Conservation (phyloP, 1,140 invertebrate species). For the Drosophila serrata region DNA sequence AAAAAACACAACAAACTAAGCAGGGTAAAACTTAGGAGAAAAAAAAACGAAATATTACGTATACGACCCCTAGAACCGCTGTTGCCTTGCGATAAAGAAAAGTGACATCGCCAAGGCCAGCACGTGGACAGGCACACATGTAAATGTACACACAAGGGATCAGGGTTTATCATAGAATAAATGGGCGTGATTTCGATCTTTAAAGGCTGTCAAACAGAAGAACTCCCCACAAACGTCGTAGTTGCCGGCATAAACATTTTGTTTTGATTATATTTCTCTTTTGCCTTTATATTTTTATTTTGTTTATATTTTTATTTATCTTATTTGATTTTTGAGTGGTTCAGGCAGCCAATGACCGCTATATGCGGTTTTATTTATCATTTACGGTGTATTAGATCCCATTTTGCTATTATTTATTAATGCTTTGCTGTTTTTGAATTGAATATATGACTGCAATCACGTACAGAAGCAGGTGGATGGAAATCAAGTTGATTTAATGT, state of each 20-base stretch:
- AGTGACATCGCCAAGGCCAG: constrained; percentile 72
- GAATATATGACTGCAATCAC: constrained; percentile 4
- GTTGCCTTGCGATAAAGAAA: constrained; percentile 66
- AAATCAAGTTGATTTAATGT: constrained; percentile 24
- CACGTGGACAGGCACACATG: constrained; percentile 45
- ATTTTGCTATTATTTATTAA: constrained; percentile 16
- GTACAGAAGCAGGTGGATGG: neutral
- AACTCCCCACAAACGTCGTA: constrained; percentile 37
- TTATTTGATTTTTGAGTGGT: constrained; percentile 16
- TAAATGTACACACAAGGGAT: constrained; percentile 14
- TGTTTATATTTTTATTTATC: constrained; percentile 14
- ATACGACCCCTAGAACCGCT: constrained; percentile 57
- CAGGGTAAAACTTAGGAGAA: constrained; percentile 16
- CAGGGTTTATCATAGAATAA: constrained; percentile 37
- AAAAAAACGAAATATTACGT: constrained; percentile 52
- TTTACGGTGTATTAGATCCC: constrained; percentile 29
- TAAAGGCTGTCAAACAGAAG: constrained; percentile 22
- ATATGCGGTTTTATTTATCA: constrained; percentile 44
- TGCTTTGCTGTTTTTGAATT: neutral
- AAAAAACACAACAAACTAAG: constrained; percentile 37
- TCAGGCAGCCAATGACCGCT: constrained; percentile 44
- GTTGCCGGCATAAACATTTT: constrained; percentile 39
- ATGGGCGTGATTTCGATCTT: constrained; percentile 8
- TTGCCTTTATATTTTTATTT: constrained; percentile 25
- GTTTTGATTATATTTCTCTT: constrained; percentile 28